phyloP scores from a whole-genome alignment of 35 echinoderm and acorn worm genomes.

The Apostichopus parvimensis region DNA sequence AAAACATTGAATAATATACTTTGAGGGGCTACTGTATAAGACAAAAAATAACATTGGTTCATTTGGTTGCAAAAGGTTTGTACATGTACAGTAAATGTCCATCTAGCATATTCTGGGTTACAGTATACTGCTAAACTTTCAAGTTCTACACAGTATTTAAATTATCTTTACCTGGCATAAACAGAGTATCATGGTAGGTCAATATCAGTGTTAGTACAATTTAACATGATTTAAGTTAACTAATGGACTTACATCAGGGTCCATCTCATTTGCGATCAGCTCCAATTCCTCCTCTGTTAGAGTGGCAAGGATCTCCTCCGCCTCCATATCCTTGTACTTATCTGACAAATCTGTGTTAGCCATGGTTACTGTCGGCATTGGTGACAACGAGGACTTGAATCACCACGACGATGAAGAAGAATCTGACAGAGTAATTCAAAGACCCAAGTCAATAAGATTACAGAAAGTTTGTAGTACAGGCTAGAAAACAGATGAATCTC shows the following conservation, averaged over 20 bases:
- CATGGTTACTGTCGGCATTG: conserved; percentile 54
- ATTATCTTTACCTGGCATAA: too few relatives aligned
- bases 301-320: conserved; percentile 73
- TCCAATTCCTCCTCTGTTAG: conserved; percentile 80
- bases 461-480: not conserved
- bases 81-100: too few relatives aligned
- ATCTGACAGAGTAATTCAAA: not conserved
- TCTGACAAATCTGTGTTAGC: conserved; percentile 66
- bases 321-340: conserved; percentile 91
- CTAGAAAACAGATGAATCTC: too few relatives aligned
- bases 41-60: too few relatives aligned
- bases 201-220: too few relatives aligned
- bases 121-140: too few relatives aligned
- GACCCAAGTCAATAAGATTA: not conserved
- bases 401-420: not conserved
- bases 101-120: too few relatives aligned
- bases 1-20: too few relatives aligned
- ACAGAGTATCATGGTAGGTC: too few relatives aligned
- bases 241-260: conserved; percentile 76
- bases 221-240: not conserved
- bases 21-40: too few relatives aligned
- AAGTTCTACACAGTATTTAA: too few relatives aligned
- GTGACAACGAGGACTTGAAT: not conserved
- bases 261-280: conserved; percentile 70
- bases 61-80: too few relatives aligned